A percentile compares a stretch with the other conserved stretches of the same genome.
Conservation (phyloP, 92 coral and sea anemone genomes). For the Umimayanthus chanpuru region DNA sequence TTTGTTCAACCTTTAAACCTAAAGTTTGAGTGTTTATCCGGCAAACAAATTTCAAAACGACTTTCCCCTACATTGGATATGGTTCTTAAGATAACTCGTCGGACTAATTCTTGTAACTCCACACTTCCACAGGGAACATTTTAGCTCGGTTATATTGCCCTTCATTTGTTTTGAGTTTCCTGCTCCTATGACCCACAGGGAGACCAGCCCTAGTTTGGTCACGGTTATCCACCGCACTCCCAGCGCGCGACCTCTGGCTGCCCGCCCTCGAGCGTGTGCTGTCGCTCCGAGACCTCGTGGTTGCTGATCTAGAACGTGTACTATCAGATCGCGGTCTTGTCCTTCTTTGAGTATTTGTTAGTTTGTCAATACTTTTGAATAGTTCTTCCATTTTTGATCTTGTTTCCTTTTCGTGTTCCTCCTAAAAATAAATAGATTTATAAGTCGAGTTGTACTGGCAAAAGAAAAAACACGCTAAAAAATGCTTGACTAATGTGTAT, state of each 20-base stretch:
- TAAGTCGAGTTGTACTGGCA: background rate
- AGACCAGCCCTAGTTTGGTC: conserved; percentile 8
- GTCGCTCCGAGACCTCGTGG: conserved; percentile 12
- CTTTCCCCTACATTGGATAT: background rate
- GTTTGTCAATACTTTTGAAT: conserved; percentile 65
- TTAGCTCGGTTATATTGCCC: conserved; percentile 26
- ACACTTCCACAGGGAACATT: conserved; percentile 34
- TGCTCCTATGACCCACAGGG: conserved; percentile 22
- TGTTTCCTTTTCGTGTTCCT: conserved; percentile 65
- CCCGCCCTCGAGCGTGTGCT: conserved; percentile 11
- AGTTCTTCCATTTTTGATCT: conserved; percentile 77
- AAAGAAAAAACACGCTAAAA: background rate
- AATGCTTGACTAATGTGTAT: background rate
- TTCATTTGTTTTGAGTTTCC: conserved; percentile 5
- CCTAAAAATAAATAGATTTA: conserved; percentile 33
- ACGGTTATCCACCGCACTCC: background rate
- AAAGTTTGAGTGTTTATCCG: background rate
- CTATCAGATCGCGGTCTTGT: conserved; percentile 17
- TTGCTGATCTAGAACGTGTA: conserved; percentile 28
- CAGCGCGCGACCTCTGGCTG: conserved; percentile 11
- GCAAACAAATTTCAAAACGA: background rate
- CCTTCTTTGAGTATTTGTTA: conserved; percentile 7
- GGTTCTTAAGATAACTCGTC: background rate
- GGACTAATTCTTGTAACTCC: conserved; percentile 26
- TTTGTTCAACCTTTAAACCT: too few species aligned